Percentiles rank a stretch among this genome's conserved stretches.
Conservation (phyloP, 1,140 invertebrate species). For the Charaxes varanes region DNA sequence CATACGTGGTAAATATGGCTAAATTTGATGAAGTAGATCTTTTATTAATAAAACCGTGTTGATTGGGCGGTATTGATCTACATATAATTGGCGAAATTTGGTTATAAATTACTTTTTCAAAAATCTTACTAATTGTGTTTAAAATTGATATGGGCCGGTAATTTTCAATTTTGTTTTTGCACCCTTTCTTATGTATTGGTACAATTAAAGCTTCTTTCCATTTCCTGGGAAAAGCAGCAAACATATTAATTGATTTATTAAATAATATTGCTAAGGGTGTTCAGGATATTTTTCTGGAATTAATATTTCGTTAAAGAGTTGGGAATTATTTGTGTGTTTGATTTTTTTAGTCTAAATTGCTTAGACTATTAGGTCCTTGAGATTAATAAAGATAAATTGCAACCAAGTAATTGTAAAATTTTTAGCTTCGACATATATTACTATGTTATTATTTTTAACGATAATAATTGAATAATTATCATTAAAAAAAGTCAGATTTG, state of each 20-base stretch:
- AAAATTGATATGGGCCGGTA: conserved; percentile 7
- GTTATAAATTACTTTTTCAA: conserved; percentile 9
- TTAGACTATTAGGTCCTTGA: no score
- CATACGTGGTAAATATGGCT: conserved; percentile 3
- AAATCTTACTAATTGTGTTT: conserved; percentile 12
- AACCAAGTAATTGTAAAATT: no score
- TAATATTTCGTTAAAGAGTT: no score
- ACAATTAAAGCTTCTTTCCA: conserved; percentile 13
- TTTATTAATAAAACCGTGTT: conserved; percentile 15
- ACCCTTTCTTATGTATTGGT: conserved; percentile 9
- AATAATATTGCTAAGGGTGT: conserved; percentile 12
- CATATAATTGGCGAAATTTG: conserved; percentile 4
- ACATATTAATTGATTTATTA: conserved; percentile 5
- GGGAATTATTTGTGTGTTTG: no score
- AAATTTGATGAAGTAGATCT: conserved; percentile 16
- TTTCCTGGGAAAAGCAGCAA: conserved; percentile 9
- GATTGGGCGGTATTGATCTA: conserved; percentile 8
- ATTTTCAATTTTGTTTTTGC: conserved; percentile 7
- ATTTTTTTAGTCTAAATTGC: no score
- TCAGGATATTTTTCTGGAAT: no score
- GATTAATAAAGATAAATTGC: no score
- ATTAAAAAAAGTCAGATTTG: no score
- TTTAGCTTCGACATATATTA: no score
- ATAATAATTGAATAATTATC: no score
- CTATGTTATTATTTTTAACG: no score